phyloP scores from a whole-genome alignment of 2,888 invertebrate species.

The Volucella inflata region DNA sequence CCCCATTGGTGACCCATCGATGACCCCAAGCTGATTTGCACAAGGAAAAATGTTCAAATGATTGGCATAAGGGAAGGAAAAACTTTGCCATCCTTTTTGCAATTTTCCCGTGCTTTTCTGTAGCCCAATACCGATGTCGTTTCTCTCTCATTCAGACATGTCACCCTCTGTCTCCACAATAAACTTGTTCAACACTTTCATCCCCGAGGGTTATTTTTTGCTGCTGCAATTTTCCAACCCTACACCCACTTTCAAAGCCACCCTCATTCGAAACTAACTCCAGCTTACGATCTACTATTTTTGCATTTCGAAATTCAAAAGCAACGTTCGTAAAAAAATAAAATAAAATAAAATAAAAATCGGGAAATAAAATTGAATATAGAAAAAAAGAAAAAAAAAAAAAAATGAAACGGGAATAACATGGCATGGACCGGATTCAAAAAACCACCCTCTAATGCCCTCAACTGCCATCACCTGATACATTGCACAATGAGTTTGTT shows the following conservation, averaged over 20 bases:
- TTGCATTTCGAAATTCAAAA: conserved; percentile 74
- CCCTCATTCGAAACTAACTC: neutral
- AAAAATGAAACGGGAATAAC: conserved; percentile 49
- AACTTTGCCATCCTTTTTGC: conserved; percentile 64
- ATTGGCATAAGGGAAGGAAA: conserved; percentile 70
- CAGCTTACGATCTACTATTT: conserved; percentile 48
- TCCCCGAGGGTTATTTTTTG: conserved; percentile 61
- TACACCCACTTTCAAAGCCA: conserved; percentile 20
- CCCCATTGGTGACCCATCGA: conserved; percentile 70
- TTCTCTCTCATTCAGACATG: conserved; percentile 59
- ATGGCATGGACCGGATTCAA: conserved; percentile 53
- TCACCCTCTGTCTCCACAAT: conserved; percentile 57
- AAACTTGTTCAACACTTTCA: conserved; percentile 74
- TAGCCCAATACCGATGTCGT: conserved; percentile 19
- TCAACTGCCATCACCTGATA: conserved; percentile 68
- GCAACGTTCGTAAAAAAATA: conserved; percentile 43
- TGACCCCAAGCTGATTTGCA: conserved; percentile 75
- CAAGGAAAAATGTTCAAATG: conserved; percentile 68
- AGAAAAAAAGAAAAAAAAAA: conserved; percentile 52
- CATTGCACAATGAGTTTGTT: conserved; percentile 69
- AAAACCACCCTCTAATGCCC: conserved; percentile 39
- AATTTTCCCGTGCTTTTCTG: conserved; percentile 9
- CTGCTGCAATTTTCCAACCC: conserved; percentile 13
- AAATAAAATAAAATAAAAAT: conserved; percentile 34
- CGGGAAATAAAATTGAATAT: conserved; percentile 59